Evolutionary conservation across 2,888 invertebrate genomes (phyloP).

Genomic region (Diaperis boleti): DNA sequence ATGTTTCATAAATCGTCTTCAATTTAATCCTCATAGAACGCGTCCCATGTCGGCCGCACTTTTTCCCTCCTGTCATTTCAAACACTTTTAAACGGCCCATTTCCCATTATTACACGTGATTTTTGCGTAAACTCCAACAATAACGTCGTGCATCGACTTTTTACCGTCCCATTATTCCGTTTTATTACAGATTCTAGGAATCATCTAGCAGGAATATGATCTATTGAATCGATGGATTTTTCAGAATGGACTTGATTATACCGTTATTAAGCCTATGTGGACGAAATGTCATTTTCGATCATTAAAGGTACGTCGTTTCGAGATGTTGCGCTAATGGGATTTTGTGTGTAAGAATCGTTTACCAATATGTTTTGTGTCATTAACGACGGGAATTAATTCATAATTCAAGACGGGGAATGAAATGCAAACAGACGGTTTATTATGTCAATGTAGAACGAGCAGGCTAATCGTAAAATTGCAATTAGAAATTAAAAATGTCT

Average conservation of each 20-base stretch:
- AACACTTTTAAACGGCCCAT: conserved; percentile 18
- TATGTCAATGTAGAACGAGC: conserved; percentile 18
- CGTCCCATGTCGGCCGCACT: conserved; percentile 8
- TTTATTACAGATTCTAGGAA: conserved; percentile 31
- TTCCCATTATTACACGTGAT: conserved; percentile 12
- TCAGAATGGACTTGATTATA: conserved; percentile 7
- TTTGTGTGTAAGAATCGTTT: conserved; percentile 24
- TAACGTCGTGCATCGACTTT: conserved; percentile 19
- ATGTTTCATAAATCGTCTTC: conserved; percentile 17
- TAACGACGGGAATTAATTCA: conserved; percentile 38
- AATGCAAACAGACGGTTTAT: conserved; percentile 31
- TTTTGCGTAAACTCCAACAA: conserved; percentile 33
- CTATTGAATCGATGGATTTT: conserved; percentile 23
- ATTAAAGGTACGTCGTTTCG: conserved; percentile 10
- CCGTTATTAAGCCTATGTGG: conserved; percentile 30
- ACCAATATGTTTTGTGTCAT: conserved; percentile 40
- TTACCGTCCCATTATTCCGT: conserved; percentile 21
- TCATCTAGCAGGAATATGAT: conserved; percentile 3
- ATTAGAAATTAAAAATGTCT: conserved; percentile 17
- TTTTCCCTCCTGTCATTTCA: conserved; percentile 21
- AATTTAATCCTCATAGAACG: conserved; percentile 6
- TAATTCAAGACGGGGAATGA: conserved; percentile 30
- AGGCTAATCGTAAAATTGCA: conserved; percentile 24
- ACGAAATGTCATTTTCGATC: conserved; percentile 23
- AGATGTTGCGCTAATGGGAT: conserved; percentile 26